phyloP scores from a whole-genome alignment of 2,888 invertebrate species.

The Sinotaia quadrata region DNA sequence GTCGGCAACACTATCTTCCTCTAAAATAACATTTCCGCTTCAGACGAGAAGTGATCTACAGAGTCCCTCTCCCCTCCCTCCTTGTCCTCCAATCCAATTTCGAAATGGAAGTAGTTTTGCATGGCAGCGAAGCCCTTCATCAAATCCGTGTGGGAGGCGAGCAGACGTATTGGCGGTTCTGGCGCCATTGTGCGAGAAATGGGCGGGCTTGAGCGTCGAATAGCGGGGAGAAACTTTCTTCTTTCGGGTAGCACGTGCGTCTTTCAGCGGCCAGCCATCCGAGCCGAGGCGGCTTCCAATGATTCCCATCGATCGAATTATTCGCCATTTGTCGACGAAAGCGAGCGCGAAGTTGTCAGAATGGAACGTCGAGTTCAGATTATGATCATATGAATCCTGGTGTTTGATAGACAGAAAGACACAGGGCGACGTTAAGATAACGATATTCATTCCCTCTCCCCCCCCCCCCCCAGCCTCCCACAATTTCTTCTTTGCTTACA shows the following conservation, averaged over 20 bases:
- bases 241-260: conserved; percentile 21
- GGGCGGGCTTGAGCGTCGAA: conserved; percentile 16
- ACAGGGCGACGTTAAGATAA: too few species aligned
- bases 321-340: conserved; percentile 24
- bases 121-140: neutral
- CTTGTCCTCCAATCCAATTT: neutral
- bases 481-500: too few species aligned
- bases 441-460: too few species aligned
- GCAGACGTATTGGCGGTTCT: conserved; percentile 14
- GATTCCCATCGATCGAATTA: conserved; percentile 32
- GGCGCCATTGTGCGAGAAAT: conserved; percentile 20
- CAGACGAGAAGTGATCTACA: neutral
- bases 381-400: too few species aligned
- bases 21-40: too few species aligned
- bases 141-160: conserved; percentile 20
- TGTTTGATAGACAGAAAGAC: too few species aligned
- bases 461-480: too few species aligned
- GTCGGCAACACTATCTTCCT: too few species aligned
- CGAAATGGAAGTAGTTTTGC: conserved; percentile 6
- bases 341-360: conserved; percentile 28
- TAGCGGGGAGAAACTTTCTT: neutral
- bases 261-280: conserved; percentile 20
- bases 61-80: neutral
- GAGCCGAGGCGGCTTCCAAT: conserved; percentile 21
- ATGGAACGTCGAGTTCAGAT: conserved; percentile 4